Base-by-base conservation (phyloP, 2,113 vertebrate genomes). In the Actenoides lindsayi region DNA sequence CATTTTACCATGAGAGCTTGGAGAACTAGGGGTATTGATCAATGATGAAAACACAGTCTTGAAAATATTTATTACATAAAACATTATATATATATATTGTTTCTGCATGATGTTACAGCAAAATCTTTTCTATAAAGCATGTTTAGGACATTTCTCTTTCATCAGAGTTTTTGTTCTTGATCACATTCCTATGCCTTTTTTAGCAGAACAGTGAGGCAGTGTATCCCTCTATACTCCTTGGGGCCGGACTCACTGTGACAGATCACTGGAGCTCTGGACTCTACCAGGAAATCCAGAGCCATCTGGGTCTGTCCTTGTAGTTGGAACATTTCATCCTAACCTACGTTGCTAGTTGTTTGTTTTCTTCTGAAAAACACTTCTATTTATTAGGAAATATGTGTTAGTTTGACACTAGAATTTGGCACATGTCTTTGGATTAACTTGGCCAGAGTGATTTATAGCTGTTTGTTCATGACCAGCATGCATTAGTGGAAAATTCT, bases 361-460 rank as follows among this genome's bases (percentile, higher is more conserved):
- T 88, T 86, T 51, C 84, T 83, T 70, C 69, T 96, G 74, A 92
- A 83, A 70, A 76, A 2, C 39, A 88, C 75, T 88, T 96, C 83
- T 94, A 28, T 94, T 91, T 96, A 90, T 91, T 87, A 90, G 76
- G 62, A 89, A 94, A 89, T 88, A 51, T 0, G 0, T 59, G 59
- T 50, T 90, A 88, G 25, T 88, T 88, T 76, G 68, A 96, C 94
- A 80, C 44, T 28, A 56, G 80, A 91, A 94, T 95, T 90, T 96
- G 95, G 95, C 42, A 8, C 18, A 7, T 13, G 41, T 30, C 90
- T 95, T 96, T 54, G n/a, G 57, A 46, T 89, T 87, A 94, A 73
- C 89, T 95, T 94, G 77, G 84, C 86, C 88, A 94, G 91, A 91
- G 78, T 90, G 83, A 96, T 96, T 95, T 95, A 95, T 63, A 93